Conservation (phyloP, 2,113 vertebrate genomes). For the Lepus europaeus region DNA sequence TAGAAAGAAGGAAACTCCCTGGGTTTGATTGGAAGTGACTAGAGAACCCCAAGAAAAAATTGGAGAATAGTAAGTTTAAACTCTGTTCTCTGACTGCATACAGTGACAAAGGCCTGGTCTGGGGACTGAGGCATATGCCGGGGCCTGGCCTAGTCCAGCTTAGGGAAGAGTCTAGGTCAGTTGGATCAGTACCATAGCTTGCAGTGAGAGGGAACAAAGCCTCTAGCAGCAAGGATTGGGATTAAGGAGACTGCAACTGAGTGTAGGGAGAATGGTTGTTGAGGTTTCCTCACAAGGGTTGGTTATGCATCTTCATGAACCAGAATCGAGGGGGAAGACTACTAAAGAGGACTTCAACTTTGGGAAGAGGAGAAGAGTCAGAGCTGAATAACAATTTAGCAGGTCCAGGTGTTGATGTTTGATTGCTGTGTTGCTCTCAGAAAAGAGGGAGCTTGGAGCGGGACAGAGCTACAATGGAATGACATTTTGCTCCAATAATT, state of each 20-base stretch:
- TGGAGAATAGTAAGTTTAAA: not conserved
- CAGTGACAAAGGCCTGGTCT: fast-evolving
- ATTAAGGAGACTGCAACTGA: not conserved
- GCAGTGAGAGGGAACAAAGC: too few relatives aligned
- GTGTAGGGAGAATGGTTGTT: fast-evolving
- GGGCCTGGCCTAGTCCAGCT: fast-evolving
- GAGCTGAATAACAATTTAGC: not conserved
- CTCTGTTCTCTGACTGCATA: not conserved
- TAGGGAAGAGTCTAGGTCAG: not conserved
- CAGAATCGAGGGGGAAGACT: not conserved
- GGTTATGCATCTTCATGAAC: not conserved
- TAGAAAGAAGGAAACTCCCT: not conserved
- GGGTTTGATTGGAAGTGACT: not conserved
- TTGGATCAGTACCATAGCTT: too few relatives aligned
- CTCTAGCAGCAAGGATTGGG: not conserved
- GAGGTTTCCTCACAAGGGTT: not conserved
- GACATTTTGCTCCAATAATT: not conserved
- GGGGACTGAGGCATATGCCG: fast-evolving
- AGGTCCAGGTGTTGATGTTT: not conserved
- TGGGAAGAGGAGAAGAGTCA: not conserved
- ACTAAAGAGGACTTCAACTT: not conserved
- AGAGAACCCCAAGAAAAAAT: not conserved
- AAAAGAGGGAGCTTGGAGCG: not conserved
- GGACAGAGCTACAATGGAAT: too few relatives aligned
- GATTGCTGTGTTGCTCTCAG: not conserved